phyloP scores from a whole-genome alignment of 2,888 invertebrate species.

The Temnothorax ravouxi region DNA sequence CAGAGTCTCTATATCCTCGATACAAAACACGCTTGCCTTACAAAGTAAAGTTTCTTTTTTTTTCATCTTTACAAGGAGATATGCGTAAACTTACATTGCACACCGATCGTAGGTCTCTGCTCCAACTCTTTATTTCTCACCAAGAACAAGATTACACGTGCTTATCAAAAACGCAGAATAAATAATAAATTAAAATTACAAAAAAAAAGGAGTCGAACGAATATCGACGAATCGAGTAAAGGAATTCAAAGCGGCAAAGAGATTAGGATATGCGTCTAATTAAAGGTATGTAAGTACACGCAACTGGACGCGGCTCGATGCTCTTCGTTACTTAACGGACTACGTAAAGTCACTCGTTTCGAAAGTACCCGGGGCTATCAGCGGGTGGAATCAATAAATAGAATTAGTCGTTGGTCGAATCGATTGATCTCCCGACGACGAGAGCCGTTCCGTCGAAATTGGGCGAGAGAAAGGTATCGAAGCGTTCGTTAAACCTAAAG shows the following conservation, averaged over 20 bases:
- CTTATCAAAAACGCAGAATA: neutral
- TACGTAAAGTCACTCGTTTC: neutral
- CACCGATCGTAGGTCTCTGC: neutral
- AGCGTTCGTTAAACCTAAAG: neutral
- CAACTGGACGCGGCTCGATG: neutral
- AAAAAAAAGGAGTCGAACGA: neutral
- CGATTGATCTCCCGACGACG: neutral
- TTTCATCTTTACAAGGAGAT: constrained; percentile 16
- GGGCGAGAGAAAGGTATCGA: constrained; percentile 1
- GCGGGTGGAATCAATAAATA: constrained; percentile 33
- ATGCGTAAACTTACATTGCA: neutral
- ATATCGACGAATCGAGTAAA: neutral
- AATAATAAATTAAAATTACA: constrained; percentile 14
- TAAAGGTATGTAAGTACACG: constrained; percentile 10
- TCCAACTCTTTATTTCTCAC: constrained; percentile 14
- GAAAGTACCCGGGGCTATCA: neutral
- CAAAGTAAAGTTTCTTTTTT: constrained; percentile 7
- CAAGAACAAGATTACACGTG: neutral
- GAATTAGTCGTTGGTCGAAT: neutral
- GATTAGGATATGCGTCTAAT: neutral
- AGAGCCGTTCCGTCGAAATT: neutral
- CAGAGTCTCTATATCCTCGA: constrained; percentile 9
- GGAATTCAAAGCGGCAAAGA: neutral
- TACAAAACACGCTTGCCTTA: constrained; percentile 24
- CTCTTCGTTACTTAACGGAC: constrained; percentile 20